Percentiles rank a stretch among this genome's conserved stretches.
Conservation (phyloP, 2,113 vertebrate genomes). For the Cyprinodon variegatus region DNA sequence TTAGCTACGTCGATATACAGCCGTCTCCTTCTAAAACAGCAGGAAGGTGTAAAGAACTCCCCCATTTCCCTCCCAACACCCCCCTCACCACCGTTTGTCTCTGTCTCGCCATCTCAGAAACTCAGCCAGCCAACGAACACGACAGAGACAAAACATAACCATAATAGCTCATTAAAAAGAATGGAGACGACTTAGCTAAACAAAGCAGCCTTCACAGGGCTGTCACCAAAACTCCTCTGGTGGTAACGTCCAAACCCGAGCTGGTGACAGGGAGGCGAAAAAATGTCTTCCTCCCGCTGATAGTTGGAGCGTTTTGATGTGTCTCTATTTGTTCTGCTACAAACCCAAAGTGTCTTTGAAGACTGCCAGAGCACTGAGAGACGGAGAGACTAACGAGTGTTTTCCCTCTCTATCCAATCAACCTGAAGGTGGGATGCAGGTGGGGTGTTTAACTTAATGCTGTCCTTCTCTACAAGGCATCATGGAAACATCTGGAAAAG, state of each 20-base stretch:
- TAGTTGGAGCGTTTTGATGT: conserved; percentile 57
- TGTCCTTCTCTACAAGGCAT: too few relatives aligned
- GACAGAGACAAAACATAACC: conserved; percentile 70
- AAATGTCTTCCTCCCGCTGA: conserved; percentile 64
- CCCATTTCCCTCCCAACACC: neutral
- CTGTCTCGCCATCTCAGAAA: conserved; percentile 64
- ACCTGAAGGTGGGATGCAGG: conserved; percentile 10
- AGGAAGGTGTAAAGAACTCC: conserved; percentile 34
- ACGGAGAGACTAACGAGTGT: conserved; percentile 7
- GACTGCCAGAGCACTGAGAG: conserved; percentile 55
- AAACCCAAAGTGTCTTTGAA: conserved; percentile 52
- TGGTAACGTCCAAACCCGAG: conserved; percentile 58
- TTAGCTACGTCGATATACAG: too few relatives aligned
- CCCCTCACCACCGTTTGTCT: conserved; percentile 32
- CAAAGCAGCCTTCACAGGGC: conserved; percentile 81
- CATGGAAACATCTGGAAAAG: neutral
- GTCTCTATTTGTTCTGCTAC: conserved; percentile 67
- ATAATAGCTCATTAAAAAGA: conserved; percentile 82
- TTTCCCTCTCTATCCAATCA: conserved; percentile 11
- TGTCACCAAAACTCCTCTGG: conserved; percentile 74
- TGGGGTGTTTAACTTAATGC: too few relatives aligned
- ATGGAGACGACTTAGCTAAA: conserved; percentile 79
- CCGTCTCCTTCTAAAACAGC: conserved; percentile 18
- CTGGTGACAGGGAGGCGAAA: conserved; percentile 64
- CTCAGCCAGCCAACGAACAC: conserved; percentile 73